Conservation (phyloP, 2,797 vertebrate species). For the Petrocephalus sullivani region DNA sequence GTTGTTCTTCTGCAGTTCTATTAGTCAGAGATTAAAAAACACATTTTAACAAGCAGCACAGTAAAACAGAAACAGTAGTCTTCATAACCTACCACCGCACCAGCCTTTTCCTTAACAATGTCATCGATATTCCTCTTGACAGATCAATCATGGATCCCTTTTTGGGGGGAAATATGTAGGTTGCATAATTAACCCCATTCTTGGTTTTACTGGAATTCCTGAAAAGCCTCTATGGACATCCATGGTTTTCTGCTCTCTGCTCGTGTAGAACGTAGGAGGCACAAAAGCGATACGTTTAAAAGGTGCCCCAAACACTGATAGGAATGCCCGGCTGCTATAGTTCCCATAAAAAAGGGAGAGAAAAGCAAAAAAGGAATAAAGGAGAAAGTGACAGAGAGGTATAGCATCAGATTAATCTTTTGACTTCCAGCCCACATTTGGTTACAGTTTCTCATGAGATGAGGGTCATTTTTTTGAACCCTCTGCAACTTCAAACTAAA, state of each 20-base stretch:
- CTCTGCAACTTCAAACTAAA: neutral
- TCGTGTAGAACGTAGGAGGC: neutral
- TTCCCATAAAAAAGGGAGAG: neutral
- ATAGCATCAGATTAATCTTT: conserved; percentile 1
- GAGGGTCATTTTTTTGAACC: neutral
- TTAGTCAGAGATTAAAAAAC: conserved; percentile 1
- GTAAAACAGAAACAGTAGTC: neutral
- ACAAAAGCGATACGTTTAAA: conserved; percentile 10
- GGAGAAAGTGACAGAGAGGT: neutral
- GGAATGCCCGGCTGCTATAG: neutral
- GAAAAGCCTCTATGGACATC: neutral
- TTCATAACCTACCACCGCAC: neutral
- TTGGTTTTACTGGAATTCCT: neutral
- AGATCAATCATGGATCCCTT: neutral
- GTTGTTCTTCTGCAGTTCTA: neutral
- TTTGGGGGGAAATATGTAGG: neutral
- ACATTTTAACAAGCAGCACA: neutral
- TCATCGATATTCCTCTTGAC: neutral
- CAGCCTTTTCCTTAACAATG: neutral
- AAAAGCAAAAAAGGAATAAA: neutral
- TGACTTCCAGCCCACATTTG: neutral
- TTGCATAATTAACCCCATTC: neutral
- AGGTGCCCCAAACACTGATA: neutral
- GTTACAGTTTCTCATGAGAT: conserved; percentile 14
- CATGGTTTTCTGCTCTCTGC: neutral